A percentile compares a stretch with the other conserved stretches of the same genome.
These are phyloP conservation scores for Enteromius fasciolatus DNA, from an alignment of 2,797 vertebrate species.

Conservation along the genomic window DNA sequence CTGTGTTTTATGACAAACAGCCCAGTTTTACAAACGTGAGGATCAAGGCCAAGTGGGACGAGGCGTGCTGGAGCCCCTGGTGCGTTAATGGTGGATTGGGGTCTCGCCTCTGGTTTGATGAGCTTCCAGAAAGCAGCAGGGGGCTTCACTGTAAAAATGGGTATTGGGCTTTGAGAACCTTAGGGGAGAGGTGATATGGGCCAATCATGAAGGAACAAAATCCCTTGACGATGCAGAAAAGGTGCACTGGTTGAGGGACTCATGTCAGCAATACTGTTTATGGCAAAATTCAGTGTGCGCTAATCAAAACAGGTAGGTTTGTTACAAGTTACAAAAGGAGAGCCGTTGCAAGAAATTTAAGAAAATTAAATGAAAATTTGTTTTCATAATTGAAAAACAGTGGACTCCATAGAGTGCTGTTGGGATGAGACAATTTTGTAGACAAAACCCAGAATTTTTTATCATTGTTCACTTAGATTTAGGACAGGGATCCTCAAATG, in stretches of 20 bases:
- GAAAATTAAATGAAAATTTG: background rate
- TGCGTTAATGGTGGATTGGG: slow-evolving; percentile 59
- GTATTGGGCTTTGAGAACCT: slow-evolving; percentile 39
- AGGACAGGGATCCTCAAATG: background rate
- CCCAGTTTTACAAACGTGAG: slow-evolving; percentile 47
- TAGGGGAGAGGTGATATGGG: slow-evolving; percentile 44
- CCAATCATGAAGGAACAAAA: slow-evolving; percentile 46
- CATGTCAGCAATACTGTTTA: slow-evolving; percentile 49
- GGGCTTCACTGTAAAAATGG: slow-evolving; percentile 52
- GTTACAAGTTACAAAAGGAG: background rate
- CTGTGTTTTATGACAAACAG: slow-evolving; percentile 56
- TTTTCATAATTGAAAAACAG: background rate
- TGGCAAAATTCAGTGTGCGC: slow-evolving; percentile 31
- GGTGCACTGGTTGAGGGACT: slow-evolving; percentile 35
- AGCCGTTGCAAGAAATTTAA: background rate
- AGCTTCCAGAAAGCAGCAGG: slow-evolving; percentile 59
- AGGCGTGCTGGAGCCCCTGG: slow-evolving; percentile 53
- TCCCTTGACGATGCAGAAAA: slow-evolving; percentile 52
- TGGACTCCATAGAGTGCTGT: background rate
- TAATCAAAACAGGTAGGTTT: background rate
- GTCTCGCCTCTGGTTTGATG: slow-evolving; percentile 58
- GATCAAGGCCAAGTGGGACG: slow-evolving; percentile 58
- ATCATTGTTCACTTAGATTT: background rate
- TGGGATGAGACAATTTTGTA: background rate
- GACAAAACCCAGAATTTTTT: background rate